Evolutionary conservation across 37 sponge, comb jelly and placozoan genomes (phyloP), one percentile per base, ranked within the genome.

Genomic region (Chondrosia reniformis): DNA sequence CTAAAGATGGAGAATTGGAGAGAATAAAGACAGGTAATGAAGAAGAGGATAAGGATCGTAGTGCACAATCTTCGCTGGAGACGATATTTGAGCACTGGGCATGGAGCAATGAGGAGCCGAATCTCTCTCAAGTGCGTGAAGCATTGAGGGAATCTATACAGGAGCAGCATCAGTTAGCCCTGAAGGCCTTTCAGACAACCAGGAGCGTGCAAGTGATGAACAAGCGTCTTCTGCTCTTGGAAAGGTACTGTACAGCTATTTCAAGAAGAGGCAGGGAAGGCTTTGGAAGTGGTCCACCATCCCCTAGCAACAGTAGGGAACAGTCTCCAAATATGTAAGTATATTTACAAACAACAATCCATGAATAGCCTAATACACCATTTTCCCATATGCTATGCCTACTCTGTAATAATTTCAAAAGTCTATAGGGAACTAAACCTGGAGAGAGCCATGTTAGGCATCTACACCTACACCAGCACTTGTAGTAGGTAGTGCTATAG

Each of bases 11-110:
- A 12, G 57, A 63, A 28, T 24, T 36, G 49, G 38, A 46, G 45
- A 36, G 40, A 44, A 33, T 65, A 61, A 33, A 75, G 32, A 13
- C 46, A 42, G 59, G 76, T 9, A n/a, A 79, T 0, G 78, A 63
- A n/a, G 87, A 75, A 45, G 84, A 55, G 27, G 63, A 76, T n/a
- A 66, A 64, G 30, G 63, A 28, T 28, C 63, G 44, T 37, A 34
- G 33, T 73, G 46, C 45, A 43, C 76, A 67, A 44, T 76, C 84
- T 0, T 63, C 52, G 24, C 75, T 86, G 34, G 52, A 81, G 5
- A 21, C 27, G 39, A 65, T 91, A 45, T 55, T 94, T 41, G 83
- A 84, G 28, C 77, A 82, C 31, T 94, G 94, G 94, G 84, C 92
- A 5, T 94, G 94, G 94, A 42, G 52, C 46, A 79, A 55, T 58